Conservation (phyloP, 2,888 invertebrate species). For the Junonia oenone region DNA sequence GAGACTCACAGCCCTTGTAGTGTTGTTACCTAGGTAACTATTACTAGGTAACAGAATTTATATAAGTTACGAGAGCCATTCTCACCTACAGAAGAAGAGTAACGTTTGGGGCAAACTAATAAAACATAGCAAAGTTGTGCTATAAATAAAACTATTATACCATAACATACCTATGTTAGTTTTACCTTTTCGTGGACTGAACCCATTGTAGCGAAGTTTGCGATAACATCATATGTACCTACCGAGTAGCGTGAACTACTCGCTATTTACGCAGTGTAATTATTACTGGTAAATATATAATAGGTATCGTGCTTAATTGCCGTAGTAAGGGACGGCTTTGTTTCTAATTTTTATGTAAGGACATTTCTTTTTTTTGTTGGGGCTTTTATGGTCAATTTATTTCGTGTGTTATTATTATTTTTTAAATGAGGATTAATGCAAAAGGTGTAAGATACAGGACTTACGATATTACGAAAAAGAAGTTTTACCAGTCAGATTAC, state of each 20-base stretch:
- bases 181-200: background rate
- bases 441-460: too few relatives aligned
- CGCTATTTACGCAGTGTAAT: slow-evolving; percentile 20
- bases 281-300: slow-evolving; percentile 1
- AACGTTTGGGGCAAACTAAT: too few relatives aligned
- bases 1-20: too few relatives aligned
- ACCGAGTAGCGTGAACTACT: slow-evolving; percentile 33
- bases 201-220: background rate
- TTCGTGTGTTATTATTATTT: too few relatives aligned
- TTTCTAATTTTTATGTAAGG: background rate
- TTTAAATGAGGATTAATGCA: too few relatives aligned
- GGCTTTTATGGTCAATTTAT: too few relatives aligned
- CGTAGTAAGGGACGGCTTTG: background rate
- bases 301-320: background rate
- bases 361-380: background rate
- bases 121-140: background rate
- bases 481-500: too few relatives aligned
- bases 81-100: too few relatives aligned
- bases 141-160: background rate
- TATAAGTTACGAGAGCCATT: too few relatives aligned
- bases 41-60: too few relatives aligned
- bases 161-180: background rate
- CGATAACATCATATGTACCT: slow-evolving; percentile 10
- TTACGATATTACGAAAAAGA: too few relatives aligned
- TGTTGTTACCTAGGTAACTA: too few relatives aligned